A percentile compares a stretch with the other conserved stretches of the same genome.
phyloP scores from a whole-genome alignment of 2,797 vertebrate species.

The Melopsittacus undulatus region DNA sequence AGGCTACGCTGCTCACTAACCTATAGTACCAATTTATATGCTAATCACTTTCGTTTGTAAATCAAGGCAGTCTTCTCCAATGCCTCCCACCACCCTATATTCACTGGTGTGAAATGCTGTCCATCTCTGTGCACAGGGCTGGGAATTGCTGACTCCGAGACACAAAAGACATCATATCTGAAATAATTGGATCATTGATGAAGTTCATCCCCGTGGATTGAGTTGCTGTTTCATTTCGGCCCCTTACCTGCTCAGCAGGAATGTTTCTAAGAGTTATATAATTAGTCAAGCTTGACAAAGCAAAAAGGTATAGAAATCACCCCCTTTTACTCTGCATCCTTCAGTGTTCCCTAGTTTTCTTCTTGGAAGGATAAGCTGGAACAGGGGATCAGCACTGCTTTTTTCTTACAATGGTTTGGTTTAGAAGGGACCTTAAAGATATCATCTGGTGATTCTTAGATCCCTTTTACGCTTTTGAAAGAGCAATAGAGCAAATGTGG shows the following conservation, averaged over 20 bases:
- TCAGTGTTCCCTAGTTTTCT: not conserved
- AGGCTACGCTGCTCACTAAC: not conserved
- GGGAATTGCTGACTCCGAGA: not conserved
- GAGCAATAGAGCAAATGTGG: not conserved
- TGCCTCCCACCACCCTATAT: not conserved
- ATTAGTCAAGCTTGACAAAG: not conserved
- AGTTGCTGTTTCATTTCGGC: slow-evolving; percentile 17
- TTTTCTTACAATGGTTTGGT: not conserved
- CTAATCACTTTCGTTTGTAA: slow-evolving; percentile 50
- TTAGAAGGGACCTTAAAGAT: not conserved
- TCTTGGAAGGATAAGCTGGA: not conserved
- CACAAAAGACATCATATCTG: slow-evolving; percentile 13
- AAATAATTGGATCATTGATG: slow-evolving; percentile 62
- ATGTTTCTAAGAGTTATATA: not conserved
- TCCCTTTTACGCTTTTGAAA: not conserved
- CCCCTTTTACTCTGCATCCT: not conserved
- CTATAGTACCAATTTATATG: slow-evolving; percentile 70
- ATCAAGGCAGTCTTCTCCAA: slow-evolving; percentile 24
- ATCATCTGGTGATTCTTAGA: not conserved
- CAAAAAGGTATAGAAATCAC: not conserved
- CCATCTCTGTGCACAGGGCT: not conserved
- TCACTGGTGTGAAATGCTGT: not conserved
- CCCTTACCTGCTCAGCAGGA: slow-evolving; percentile 32
- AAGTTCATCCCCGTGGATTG: slow-evolving; percentile 34
- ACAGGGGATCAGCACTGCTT: not conserved